These are phyloP conservation scores for Adelosebastes latens DNA, from an alignment of 2,797 vertebrate species.

Conservation along the genomic window DNA sequence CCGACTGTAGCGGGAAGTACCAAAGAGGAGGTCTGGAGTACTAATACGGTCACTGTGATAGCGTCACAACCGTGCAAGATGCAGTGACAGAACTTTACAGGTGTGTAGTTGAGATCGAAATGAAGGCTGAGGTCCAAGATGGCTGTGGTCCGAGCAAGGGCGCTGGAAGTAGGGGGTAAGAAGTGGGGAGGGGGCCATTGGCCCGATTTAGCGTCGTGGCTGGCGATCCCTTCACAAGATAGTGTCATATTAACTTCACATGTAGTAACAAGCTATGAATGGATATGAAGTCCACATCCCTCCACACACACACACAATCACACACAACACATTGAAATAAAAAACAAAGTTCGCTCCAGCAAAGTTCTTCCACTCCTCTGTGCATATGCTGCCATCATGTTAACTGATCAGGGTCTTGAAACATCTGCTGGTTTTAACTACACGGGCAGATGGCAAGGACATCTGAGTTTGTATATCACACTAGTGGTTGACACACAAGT, in stretches of 20 bases:
- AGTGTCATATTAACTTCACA: background rate
- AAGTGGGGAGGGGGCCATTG: too few species aligned
- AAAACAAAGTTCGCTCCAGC: background rate
- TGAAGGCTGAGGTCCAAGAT: too few species aligned
- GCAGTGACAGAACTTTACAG: too few species aligned
- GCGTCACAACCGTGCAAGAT: too few species aligned
- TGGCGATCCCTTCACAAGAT: background rate
- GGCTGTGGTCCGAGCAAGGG: too few species aligned
- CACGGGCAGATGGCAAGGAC: slow-evolving; percentile 32
- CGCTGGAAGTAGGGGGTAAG: too few species aligned
- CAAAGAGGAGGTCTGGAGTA: too few species aligned
- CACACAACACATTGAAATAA: background rate
- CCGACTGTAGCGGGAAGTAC: too few species aligned
- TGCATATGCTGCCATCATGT: slow-evolving; percentile 26
- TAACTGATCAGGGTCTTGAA: slow-evolving; percentile 35
- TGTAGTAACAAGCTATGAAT: background rate
- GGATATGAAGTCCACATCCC: background rate
- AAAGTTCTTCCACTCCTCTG: background rate
- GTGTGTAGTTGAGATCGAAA: too few species aligned
- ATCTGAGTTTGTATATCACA: slow-evolving; percentile 14
- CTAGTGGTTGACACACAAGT: background rate
- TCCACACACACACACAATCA: background rate
- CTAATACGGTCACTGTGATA: too few species aligned
- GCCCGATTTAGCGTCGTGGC: too few species aligned
- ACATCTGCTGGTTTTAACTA: slow-evolving; percentile 34